phyloP scores from a whole-genome alignment of 2,888 invertebrate species.

The Acleris cristana region DNA sequence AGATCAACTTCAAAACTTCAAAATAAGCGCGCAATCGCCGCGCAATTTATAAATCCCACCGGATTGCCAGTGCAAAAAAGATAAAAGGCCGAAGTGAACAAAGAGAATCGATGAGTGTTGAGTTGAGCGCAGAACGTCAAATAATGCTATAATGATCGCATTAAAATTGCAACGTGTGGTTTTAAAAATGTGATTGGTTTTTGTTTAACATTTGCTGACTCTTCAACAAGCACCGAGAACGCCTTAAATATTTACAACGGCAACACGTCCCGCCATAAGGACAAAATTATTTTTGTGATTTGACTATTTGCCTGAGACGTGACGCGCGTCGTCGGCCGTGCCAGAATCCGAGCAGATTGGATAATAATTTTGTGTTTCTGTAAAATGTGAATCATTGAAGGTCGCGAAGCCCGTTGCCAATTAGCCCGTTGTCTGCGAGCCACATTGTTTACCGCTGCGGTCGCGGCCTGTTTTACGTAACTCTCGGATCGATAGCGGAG shows the following conservation, averaged over 20 bases:
- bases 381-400: constrained; percentile 72
- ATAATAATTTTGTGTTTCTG: constrained; percentile 65
- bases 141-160: too few relatives aligned
- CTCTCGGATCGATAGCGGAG: constrained; percentile 38
- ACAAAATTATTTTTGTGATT: constrained; percentile 30
- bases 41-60: too few relatives aligned
- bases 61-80: too few relatives aligned
- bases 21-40: too few relatives aligned
- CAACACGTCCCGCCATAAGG: constrained; percentile 31
- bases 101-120: too few relatives aligned
- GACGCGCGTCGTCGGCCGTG: constrained; percentile 28
- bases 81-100: too few relatives aligned
- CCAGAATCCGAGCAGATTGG: constrained; percentile 11
- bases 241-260: constrained; percentile 25
- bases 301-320: neutral
- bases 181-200: too few relatives aligned
- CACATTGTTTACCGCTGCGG: constrained; percentile 33
- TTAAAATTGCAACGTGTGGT: too few relatives aligned
- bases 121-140: too few relatives aligned
- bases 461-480: constrained; percentile 52
- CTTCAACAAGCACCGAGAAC: neutral
- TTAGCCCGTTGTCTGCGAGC: constrained; percentile 45
- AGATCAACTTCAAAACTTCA: too few relatives aligned
- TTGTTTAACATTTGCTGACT: too few relatives aligned
- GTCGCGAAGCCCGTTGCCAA: constrained; percentile 52